phyloP scores from a whole-genome alignment of 2,888 invertebrate genomes.

The Caenorhabditis afra region DNA sequence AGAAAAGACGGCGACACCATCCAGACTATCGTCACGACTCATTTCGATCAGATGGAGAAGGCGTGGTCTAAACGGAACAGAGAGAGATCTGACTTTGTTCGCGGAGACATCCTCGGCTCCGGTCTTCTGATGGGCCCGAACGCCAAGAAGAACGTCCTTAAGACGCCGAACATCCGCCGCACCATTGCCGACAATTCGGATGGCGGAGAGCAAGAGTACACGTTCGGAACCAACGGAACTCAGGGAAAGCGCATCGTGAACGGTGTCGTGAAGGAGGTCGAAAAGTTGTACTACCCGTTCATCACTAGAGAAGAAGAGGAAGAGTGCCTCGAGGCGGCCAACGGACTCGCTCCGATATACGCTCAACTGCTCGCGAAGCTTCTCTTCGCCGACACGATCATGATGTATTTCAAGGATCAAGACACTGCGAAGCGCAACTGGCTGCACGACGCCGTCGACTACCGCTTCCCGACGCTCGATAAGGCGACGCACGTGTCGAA shows the following conservation, averaged over 20 bases:
- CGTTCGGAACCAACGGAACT: constrained; percentile 51
- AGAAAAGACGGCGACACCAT: constrained; percentile 1
- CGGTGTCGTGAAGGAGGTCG: constrained; percentile 53
- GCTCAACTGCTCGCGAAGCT: constrained; percentile 67
- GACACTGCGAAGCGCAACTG: constrained; percentile 68
- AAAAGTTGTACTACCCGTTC: constrained; percentile 64
- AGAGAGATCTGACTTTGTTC: background rate
- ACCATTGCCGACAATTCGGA: constrained; percentile 6
- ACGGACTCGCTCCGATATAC: constrained; percentile 65
- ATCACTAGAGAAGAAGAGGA: constrained; percentile 63
- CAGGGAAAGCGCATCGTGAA: constrained; percentile 56
- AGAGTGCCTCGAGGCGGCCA: constrained; percentile 52
- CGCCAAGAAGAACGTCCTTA: constrained; percentile 26
- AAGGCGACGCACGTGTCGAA: constrained; percentile 65
- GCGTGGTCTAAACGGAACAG: constrained; percentile 4
- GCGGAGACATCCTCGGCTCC: background rate
- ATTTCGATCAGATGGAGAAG: constrained; percentile 34
- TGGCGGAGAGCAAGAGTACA: constrained; percentile 40
- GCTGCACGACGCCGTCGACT: constrained; percentile 73
- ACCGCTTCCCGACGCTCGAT: constrained; percentile 70
- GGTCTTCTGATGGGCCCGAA: background rate
- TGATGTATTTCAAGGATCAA: constrained; percentile 73
- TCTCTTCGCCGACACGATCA: constrained; percentile 66
- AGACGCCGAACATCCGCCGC: background rate
- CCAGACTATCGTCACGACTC: constrained; percentile 1